Percentiles rank a stretch among this genome's conserved stretches.
Conservation (phyloP, 2,113 vertebrate genomes). For the Hippocampus mohnikei region DNA sequence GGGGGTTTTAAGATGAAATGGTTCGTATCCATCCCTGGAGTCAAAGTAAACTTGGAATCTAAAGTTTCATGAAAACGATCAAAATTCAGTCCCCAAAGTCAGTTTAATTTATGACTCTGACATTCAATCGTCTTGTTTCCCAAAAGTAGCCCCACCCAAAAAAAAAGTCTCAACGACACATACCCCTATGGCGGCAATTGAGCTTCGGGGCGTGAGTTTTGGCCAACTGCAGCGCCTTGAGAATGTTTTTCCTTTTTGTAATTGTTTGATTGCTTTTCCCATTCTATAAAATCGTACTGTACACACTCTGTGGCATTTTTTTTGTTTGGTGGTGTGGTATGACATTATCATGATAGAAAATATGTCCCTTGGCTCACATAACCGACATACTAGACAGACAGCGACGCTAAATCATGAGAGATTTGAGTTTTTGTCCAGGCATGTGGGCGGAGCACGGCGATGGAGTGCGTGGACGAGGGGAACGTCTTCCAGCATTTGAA, state of each 20-base stretch:
- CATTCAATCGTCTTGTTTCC: not conserved
- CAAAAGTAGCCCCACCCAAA: not conserved
- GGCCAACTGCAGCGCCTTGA: too few species aligned
- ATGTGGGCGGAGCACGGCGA: not conserved
- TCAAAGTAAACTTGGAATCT: not conserved
- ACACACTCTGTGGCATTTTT: not conserved
- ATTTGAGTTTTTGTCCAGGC: not conserved
- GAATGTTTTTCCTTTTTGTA: too few species aligned
- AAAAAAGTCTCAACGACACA: not conserved
- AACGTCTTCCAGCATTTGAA: not conserved
- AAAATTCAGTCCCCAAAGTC: not conserved
- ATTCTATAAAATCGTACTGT: too few species aligned
- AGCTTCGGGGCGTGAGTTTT: too few species aligned
- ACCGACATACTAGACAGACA: not conserved
- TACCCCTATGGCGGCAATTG: not conserved
- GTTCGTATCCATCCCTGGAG: not conserved
- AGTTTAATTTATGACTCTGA: not conserved
- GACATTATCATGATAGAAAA: not conserved
- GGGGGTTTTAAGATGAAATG: not conserved
- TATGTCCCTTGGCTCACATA: not conserved
- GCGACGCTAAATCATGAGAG: not conserved
- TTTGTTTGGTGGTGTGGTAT: not conserved
- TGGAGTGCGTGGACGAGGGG: not conserved
- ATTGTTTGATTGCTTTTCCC: too few species aligned
- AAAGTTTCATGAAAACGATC: not conserved